These are phyloP conservation scores for Clupea harengus DNA, from an alignment of 2,113 vertebrate genomes.

Conservation along the genomic window DNA sequence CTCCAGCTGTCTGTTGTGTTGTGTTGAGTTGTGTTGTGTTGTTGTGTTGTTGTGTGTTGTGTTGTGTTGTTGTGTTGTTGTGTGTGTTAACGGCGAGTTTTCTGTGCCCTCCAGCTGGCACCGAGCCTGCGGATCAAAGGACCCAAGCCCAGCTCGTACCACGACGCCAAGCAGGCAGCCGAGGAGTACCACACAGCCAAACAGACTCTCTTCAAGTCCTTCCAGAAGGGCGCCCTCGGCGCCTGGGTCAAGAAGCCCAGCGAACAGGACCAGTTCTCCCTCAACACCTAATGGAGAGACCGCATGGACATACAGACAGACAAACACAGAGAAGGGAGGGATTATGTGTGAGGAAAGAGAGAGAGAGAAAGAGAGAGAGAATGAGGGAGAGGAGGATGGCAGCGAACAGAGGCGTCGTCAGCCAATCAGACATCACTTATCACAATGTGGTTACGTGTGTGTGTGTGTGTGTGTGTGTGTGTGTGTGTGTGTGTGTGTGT, in stretches of 20 bases:
- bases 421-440: neutral
- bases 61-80: neutral
- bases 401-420: neutral
- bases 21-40: no score
- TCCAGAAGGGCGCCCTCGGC: conserved; percentile 91
- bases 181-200: conserved; percentile 90
- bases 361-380: neutral
- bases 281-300: conserved; percentile 69
- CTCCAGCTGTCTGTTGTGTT: no score
- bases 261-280: conserved; percentile 96
- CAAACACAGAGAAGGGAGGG: neutral
- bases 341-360: neutral
- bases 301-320: neutral
- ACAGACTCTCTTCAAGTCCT: conserved; percentile 86
- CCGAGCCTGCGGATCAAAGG: conserved; percentile 78
- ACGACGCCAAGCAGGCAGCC: conserved; percentile 91
- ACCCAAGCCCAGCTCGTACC: conserved; percentile 81
- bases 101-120: conserved; percentile 69
- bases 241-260: conserved; percentile 98
- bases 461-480: neutral
- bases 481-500: conserved; percentile 22
- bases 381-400: neutral
- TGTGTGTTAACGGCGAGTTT: neutral
- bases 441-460: neutral
- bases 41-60: neutral